Evolutionary conservation across 2,113 vertebrate genomes (phyloP), one percentile per base, ranked within the genome.

Genomic region (Pseudorectes ferrugineus): DNA sequence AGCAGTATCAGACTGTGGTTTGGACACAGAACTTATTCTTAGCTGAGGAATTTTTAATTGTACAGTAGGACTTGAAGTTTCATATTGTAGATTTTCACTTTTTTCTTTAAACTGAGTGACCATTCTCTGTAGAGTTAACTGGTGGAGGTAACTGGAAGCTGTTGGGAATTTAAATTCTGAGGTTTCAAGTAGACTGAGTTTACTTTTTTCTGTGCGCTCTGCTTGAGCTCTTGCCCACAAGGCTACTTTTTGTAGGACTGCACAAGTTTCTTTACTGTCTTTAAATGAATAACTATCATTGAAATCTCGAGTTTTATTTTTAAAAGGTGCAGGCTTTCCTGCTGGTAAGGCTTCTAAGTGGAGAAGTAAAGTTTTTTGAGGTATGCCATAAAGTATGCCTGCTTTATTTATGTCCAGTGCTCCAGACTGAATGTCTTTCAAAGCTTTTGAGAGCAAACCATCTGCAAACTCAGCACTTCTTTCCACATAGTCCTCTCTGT

Each of bases 391-490:
- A 98, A 99, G 99, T 98, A 99, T 99, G 96, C 99, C 98, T 92
- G 99, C 99, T 98, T 99, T 99, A 98, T 99, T 99, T 98, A 99
- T 98, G 97, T 99, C 99, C 98, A 99, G 98, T 98, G 98, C 98
- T 98, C 99, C 99, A 98, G 99, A 99, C 98, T 98, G 98, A 98
- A 99, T 98, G 98, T 99, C 99, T 98, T 99, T 99, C 98, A 99
- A 99, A 98, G 99, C 99, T 99, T 99, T 99, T 97, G 99, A 99
- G 98, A 99, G 99, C 98, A 99, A 98, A 98, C 99, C 99, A 98
- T 99, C 99, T 97, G 99, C 99, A 99, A 99, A 99, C 98, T 99
- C 99, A 98, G 98, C 98, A 99, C 99, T 99, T 98, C 99, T 99
- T 98, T 99, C 98, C 99, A 99, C 98, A 98, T 99, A 99, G 98